These are phyloP conservation scores for Enteromius afrohamiltoni DNA, from an alignment of 2,797 vertebrate genomes.

Conservation along the genomic window DNA sequence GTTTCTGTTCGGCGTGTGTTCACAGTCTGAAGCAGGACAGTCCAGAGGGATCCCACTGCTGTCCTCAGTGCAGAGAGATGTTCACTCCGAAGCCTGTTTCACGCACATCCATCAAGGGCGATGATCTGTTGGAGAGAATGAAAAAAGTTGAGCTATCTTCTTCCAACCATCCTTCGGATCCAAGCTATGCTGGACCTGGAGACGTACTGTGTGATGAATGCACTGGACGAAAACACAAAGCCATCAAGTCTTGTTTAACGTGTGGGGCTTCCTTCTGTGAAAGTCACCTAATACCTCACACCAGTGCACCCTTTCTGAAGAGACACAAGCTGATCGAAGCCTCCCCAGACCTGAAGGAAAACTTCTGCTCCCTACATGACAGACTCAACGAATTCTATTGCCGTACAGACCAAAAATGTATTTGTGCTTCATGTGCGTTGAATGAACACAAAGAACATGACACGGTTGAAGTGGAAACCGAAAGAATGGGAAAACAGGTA, in stretches of 20 bases:
- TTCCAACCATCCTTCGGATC: background rate
- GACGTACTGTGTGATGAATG: background rate
- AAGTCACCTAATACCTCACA: conserved; percentile 4
- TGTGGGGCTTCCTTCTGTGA: conserved; percentile 5
- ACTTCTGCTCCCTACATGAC: background rate
- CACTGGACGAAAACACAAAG: background rate
- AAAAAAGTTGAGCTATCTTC: background rate
- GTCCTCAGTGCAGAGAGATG: background rate
- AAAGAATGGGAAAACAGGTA: background rate
- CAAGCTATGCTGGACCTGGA: background rate
- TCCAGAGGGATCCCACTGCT: background rate
- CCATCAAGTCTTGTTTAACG: background rate
- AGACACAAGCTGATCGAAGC: conserved; percentile 23
- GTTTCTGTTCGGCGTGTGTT: background rate
- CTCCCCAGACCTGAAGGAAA: background rate
- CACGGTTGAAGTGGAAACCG: background rate
- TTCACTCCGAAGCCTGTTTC: background rate
- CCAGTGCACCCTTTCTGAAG: conserved; percentile 4
- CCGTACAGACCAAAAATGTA: background rate
- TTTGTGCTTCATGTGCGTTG: background rate
- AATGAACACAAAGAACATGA: conserved; percentile 5
- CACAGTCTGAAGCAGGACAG: background rate
- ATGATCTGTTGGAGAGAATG: background rate
- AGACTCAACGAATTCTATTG: background rate
- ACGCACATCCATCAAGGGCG: background rate